Evolutionary conservation across 1,140 invertebrate genomes (phyloP).

Genomic region (Papilio xuthus): DNA sequence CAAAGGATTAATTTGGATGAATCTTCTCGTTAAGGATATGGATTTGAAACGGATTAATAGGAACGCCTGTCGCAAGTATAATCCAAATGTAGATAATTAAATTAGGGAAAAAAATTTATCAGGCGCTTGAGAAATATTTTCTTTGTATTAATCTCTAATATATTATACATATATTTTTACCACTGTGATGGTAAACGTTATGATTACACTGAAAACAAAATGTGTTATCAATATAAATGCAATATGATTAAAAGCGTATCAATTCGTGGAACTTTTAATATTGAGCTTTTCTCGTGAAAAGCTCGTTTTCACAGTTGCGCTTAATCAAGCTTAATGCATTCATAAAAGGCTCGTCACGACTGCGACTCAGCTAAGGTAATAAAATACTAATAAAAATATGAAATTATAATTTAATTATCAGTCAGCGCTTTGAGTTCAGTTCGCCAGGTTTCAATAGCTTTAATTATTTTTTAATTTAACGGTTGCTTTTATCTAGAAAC

Average conservation of each 20-base stretch:
- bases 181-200: neutral
- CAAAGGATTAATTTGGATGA: neutral
- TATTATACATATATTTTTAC: neutral
- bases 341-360: conserved; percentile 4
- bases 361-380: neutral
- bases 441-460: neutral
- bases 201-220: neutral
- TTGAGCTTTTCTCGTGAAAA: neutral
- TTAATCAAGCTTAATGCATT: conserved; percentile 11
- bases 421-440: neutral
- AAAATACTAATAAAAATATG: conserved; percentile 7
- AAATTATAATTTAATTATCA: neutral
- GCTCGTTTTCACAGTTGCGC: neutral
- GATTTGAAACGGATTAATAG: neutral
- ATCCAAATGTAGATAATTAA: neutral
- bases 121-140: neutral
- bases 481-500: neutral
- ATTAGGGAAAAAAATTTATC: neutral
- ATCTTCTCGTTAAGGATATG: neutral
- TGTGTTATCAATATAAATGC: neutral
- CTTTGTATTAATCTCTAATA: neutral
- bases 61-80: neutral
- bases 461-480: neutral
- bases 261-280: neutral
- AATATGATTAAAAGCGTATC: neutral